Conservation (phyloP, 1,140 invertebrate species). For the Sesamia nonagrioides region DNA sequence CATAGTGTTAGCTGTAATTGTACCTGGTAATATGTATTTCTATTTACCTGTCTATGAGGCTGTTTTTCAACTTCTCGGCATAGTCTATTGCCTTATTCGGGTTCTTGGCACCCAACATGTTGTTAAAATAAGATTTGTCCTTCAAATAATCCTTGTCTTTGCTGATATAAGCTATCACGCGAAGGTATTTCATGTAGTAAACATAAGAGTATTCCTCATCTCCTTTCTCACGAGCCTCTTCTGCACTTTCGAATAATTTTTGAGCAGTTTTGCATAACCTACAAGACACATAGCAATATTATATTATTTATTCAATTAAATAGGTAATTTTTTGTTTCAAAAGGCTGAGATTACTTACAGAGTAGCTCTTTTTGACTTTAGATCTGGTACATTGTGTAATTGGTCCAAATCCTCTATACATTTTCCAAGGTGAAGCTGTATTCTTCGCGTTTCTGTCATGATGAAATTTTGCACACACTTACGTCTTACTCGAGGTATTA, state of each 20-base stretch:
- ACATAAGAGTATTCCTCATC: constrained; percentile 92
- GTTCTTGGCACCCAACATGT: constrained; percentile 87
- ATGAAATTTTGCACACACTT: constrained; percentile 58
- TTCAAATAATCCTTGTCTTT: constrained; percentile 87
- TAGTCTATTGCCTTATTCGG: constrained; percentile 87
- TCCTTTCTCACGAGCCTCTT: constrained; percentile 85
- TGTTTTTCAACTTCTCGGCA: constrained; percentile 87
- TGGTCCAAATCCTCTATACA: constrained; percentile 88
- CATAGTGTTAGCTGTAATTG: too few relatives aligned
- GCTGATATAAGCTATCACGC: constrained; percentile 88
- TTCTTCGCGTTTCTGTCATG: constrained; percentile 86
- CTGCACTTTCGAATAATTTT: constrained; percentile 88
- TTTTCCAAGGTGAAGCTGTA: constrained; percentile 86
- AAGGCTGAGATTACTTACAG: constrained; percentile 76
- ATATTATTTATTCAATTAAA: neutral
- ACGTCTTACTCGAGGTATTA: constrained; percentile 54
- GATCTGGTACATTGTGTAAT: constrained; percentile 84
- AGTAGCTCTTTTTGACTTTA: constrained; percentile 84
- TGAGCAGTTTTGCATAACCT: constrained; percentile 88
- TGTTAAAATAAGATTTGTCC: constrained; percentile 88
- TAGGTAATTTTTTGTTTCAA: constrained; percentile 11
- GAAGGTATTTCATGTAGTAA: constrained; percentile 91
- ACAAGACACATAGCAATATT: constrained; percentile 50
- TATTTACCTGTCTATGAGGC: constrained; percentile 88
- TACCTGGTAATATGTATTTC: too few relatives aligned